Evolutionary conservation across 2,888 invertebrate species (phyloP).

Genomic region (Toxonevra muliebris): DNA sequence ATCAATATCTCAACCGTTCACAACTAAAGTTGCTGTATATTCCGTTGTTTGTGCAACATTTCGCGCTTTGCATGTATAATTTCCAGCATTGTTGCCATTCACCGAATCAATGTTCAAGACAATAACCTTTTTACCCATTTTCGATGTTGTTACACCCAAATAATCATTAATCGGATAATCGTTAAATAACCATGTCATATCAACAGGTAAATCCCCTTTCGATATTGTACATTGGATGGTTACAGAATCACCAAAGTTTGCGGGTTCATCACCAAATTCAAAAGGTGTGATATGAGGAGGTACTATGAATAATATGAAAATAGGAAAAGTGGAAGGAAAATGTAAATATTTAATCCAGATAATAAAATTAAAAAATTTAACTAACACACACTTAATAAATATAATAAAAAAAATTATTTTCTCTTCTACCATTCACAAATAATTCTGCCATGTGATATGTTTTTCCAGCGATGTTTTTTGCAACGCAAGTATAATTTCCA

Average conservation of each 20-base stretch:
- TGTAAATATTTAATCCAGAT: conserved; percentile 10
- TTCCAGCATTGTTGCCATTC: conserved; percentile 68
- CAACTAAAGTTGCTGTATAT: conserved; percentile 67
- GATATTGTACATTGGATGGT: conserved; percentile 72
- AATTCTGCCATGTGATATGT: conserved; percentile 70
- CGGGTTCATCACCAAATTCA: conserved; percentile 69
- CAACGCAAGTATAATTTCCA: conserved; percentile 78
- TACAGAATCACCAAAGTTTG: conserved; percentile 73
- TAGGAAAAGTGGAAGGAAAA: conserved; percentile 13
- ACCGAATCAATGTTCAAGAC: conserved; percentile 70
- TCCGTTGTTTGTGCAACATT: conserved; percentile 69
- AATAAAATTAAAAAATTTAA: conserved; percentile 14
- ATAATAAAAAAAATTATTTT: not conserved
- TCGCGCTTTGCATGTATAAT: conserved; percentile 69
- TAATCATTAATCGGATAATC: conserved; percentile 72
- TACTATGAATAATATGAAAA: conserved; percentile 47
- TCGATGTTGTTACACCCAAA: conserved; percentile 65
- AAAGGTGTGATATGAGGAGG: conserved; percentile 67
- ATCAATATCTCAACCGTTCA: conserved; percentile 65
- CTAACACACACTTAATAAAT: not conserved
- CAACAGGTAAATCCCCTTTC: conserved; percentile 76
- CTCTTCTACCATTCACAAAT: conserved; percentile 69
- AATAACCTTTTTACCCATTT: conserved; percentile 68
- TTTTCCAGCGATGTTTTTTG: conserved; percentile 70
- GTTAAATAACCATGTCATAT: conserved; percentile 73